phyloP scores from a whole-genome alignment of 2,113 vertebrate genomes.

The Scolopax mira region DNA sequence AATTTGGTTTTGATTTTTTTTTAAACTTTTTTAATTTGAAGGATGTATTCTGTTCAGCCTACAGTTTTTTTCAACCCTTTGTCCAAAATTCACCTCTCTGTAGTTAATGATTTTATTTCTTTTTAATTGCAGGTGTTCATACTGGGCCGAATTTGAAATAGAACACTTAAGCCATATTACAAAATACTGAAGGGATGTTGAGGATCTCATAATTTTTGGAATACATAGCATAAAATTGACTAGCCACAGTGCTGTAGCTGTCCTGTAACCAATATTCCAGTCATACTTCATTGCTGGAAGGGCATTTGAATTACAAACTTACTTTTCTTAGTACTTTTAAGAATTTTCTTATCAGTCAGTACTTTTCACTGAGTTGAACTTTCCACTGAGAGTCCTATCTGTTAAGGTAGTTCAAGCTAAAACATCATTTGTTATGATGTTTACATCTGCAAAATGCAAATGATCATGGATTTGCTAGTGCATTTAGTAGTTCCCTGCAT shows the following conservation, averaged over 20 bases:
- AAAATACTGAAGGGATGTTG: background rate
- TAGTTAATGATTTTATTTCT: background rate
- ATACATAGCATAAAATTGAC: accelerated
- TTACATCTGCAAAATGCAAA: background rate
- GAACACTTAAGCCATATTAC: background rate
- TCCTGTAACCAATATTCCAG: background rate
- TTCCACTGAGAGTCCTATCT: background rate
- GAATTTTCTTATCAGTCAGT: background rate
- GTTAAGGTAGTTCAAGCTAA: background rate
- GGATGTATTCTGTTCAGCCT: background rate
- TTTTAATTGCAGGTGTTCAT: background rate
- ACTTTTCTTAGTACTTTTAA: background rate
- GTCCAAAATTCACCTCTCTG: background rate
- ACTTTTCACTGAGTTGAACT: background rate
- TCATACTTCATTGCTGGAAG: background rate
- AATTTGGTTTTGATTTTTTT: background rate
- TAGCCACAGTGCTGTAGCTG: background rate
- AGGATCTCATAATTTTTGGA: background rate
- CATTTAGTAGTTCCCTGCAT: background rate
- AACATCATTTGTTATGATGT: background rate
- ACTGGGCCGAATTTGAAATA: background rate
- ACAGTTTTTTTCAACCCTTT: background rate
- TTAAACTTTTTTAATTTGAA: background rate
- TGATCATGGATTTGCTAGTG: background rate
- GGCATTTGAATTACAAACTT: background rate